phyloP scores from a whole-genome alignment of 2,888 invertebrate genomes.

The Diarsia mendica region DNA sequence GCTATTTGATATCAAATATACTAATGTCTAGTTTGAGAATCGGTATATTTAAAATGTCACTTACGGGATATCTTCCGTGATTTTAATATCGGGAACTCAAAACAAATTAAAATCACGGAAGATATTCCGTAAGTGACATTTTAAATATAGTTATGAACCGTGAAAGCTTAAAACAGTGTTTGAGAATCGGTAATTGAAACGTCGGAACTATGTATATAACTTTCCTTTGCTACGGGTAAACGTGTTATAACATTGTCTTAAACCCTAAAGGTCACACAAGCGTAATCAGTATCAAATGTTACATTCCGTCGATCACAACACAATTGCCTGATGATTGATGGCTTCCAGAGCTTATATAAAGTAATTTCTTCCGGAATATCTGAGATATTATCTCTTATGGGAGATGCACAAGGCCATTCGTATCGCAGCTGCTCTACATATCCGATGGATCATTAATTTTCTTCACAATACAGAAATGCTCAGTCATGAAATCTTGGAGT shows the following conservation, averaged over 20 bases:
- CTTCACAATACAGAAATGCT: conserved; percentile 36
- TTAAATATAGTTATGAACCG: too few relatives aligned
- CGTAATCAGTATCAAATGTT: conserved; percentile 29
- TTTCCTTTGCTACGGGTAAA: background rate
- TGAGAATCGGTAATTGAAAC: background rate
- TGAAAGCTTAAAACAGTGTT: too few relatives aligned
- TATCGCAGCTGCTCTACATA: conserved; percentile 54
- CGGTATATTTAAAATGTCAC: too few relatives aligned
- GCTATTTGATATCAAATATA: background rate
- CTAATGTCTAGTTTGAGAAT: background rate
- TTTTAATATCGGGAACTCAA: too few relatives aligned
- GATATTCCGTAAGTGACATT: too few relatives aligned
- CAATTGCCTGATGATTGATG: conserved; percentile 53
- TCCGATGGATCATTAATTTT: conserved; percentile 48
- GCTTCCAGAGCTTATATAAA: conserved; percentile 25
- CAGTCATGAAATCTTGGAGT: conserved; percentile 22
- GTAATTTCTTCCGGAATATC: conserved; percentile 46
- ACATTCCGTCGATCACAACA: conserved; percentile 38
- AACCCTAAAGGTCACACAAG: background rate
- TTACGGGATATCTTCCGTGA: too few relatives aligned
- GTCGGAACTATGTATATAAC: too few relatives aligned
- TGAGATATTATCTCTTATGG: conserved; percentile 22
- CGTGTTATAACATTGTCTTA: background rate
- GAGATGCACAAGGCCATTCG: conserved; percentile 50
- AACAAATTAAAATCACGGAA: too few relatives aligned